Base-by-base conservation (phyloP, 2,113 vertebrate species). In the Myrmecobius fasciatus region DNA sequence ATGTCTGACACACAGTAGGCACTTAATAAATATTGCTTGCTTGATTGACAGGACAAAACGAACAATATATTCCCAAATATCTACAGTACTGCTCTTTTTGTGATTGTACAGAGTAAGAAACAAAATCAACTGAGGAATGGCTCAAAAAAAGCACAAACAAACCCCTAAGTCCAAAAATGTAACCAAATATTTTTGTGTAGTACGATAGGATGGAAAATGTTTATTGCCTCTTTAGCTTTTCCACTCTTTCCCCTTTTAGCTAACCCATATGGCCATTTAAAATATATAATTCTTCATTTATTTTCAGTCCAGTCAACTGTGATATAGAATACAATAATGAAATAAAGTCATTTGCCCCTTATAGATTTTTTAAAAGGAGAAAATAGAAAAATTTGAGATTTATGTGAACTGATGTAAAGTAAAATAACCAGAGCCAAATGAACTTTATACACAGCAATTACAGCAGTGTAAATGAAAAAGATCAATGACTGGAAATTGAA, bases 241-340 rank as follows among this genome's bases (percentile, higher is more conserved):
- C 93, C 26, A 56, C 8, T 8, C 0, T 92, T 83, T 92, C 53
- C 36, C 60, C 3, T 94, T 95, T 11, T 22, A 25, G 95, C 6
- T 52, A 83, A 89, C 26, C 67, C 90, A 93, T n/a, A 56, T 47
- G 25, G 28, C 51, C 89, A 89, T 92, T 52, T 92, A 48, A 2
- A 83, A 25, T 49, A n/a, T 1, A 49, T 83, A 92, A 83, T 89
- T 88, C 24, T 88, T 94, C 83, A 95, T 25, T 96, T 56, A 97
- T 95, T 92, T 46, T 53, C 56, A 83, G 89, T 95, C 53, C 7
- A 94, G 48, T 46, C 25, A 96, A 49, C 47, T 93, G 17, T 67
- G 28, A 83, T n/a, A 92, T 54, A 25, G 89, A 97, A 95, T 1
- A 67, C 31, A 36, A 36, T 36, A 67, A 12, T 67, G 31, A 67